These are phyloP conservation scores for Gymnocypris eckloni DNA, from an alignment of 2,797 vertebrate genomes.

Conservation along the genomic window DNA sequence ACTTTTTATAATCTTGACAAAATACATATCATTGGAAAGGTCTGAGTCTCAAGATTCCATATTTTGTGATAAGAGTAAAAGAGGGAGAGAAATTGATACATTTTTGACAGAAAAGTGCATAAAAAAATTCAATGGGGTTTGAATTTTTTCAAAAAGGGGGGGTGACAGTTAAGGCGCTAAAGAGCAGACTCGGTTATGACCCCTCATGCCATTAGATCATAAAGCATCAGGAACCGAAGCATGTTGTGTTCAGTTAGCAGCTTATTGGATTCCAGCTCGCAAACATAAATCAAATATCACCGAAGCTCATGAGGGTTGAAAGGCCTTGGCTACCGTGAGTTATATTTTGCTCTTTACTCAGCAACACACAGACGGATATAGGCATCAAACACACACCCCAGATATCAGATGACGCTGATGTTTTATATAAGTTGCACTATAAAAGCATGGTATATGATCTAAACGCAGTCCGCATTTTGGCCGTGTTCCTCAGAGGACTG, in stretches of 20 bases:
- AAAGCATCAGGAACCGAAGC: constrained; percentile 36
- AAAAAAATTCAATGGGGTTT: too few relatives aligned
- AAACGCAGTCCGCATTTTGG: background rate
- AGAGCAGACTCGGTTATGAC: constrained; percentile 11
- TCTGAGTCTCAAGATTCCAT: too few relatives aligned
- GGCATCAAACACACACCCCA: background rate
- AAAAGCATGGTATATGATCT: background rate
- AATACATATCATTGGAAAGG: too few relatives aligned
- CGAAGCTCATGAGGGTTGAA: constrained; percentile 32
- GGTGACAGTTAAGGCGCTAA: too few relatives aligned
- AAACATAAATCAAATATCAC: constrained; percentile 40
- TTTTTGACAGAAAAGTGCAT: too few relatives aligned
- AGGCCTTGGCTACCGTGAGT: constrained; percentile 9
- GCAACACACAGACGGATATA: constrained; percentile 24
- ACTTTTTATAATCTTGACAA: too few relatives aligned
- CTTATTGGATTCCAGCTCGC: constrained; percentile 45
- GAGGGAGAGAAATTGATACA: too few relatives aligned
- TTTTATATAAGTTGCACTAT: constrained; percentile 5
- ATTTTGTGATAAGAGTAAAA: too few relatives aligned
- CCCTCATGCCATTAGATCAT: constrained; percentile 35
- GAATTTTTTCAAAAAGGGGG: too few relatives aligned
- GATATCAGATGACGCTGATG: background rate
- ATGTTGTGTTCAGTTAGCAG: constrained; percentile 40
- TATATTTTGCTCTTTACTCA: constrained; percentile 32
- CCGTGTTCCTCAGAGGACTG: background rate